Evolutionary conservation across 2,888 invertebrate genomes (phyloP), one percentile per base, ranked within the genome.

Genomic region (Mimas tiliae): DNA sequence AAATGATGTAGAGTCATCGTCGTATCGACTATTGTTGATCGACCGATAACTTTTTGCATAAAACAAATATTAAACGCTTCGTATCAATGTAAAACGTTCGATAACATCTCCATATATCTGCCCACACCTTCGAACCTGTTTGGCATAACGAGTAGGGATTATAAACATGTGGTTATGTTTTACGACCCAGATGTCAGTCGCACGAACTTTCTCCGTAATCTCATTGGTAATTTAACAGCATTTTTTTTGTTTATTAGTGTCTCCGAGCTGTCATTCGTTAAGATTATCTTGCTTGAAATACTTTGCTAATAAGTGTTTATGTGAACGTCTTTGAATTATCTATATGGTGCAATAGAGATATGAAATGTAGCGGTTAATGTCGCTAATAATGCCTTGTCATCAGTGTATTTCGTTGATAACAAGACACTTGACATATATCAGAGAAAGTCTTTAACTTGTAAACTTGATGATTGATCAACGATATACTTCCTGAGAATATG

Each of bases 141-240:
- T 81, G 82, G 83, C 80, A 78, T 82, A 81, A 84, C 86, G 75
- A 77, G 80, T 83, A 71, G 69, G 70, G 76, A 76, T 79, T 73
- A 75, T 73, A 74, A 72, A 68, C 73, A 68, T 51, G 16, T 70
- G 48, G 63, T 65, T 74, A 71, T 68, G 69, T 74, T 58, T 76
- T 73, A 74, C 77, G 75, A 70, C 71, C 76, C 76, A 82, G 73
- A 79, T 81, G 76, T 77, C 76, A 70, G 72, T 70, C 73, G 70
- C 64, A 62, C 70, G 65, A 64, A 79, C 86, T 86, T 86, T 87
- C 86, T 81, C 84, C 77, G 71, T 75, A 79, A 75, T 80, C 72
- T 76, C 70, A 69, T 70, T 72, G 65, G 69, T 68, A 72, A 70
- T 70, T 67, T 69, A 63, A 67, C 65, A 51, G 67, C 48, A 72